These are phyloP conservation scores for Drosophila demipolita DNA, from an alignment of 2,888 invertebrate genomes.

Conservation along the genomic window DNA sequence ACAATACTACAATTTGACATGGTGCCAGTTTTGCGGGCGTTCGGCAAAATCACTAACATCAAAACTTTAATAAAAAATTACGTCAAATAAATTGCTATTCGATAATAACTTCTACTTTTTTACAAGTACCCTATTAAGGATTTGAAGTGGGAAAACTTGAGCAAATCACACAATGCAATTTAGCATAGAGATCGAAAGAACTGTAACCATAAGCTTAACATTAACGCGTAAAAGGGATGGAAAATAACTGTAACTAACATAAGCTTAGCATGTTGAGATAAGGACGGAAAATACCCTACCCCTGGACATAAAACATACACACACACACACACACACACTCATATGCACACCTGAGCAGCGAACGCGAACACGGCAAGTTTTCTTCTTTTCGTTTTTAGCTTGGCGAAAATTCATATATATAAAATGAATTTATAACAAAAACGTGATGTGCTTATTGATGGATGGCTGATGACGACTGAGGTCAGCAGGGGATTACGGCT, in stretches of 20 bases:
- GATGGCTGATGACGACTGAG: slow-evolving; percentile 50
- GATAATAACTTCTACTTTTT: slow-evolving; percentile 1
- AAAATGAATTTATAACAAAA: slow-evolving; percentile 79
- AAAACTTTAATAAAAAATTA: slow-evolving; percentile 44
- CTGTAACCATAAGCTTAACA: background rate
- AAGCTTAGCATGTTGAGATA: background rate
- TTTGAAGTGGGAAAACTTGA: background rate
- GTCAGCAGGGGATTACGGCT: slow-evolving; percentile 37
- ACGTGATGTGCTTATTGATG: slow-evolving; percentile 79
- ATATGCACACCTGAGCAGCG: slow-evolving; percentile 34
- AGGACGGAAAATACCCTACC: background rate
- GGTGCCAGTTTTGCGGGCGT: slow-evolving; percentile 31
- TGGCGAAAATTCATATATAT: slow-evolving; percentile 62
- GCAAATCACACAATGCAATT: background rate
- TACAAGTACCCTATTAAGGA: background rate
- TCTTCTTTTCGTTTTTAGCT: slow-evolving; percentile 17
- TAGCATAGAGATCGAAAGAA: background rate
- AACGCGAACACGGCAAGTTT: slow-evolving; percentile 28
- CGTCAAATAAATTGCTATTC: slow-evolving; percentile 7
- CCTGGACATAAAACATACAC: no score
- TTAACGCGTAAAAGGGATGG: background rate
- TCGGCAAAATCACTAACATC: slow-evolving; percentile 35
- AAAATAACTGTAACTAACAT: background rate
- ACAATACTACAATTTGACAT: slow-evolving; percentile 46
- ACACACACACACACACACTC: slow-evolving; percentile 7